A percentile compares a stretch with the other conserved stretches of the same genome.
These are phyloP conservation scores for Clusia tigrina DNA, from an alignment of 2,888 invertebrate genomes.

Conservation along the genomic window DNA sequence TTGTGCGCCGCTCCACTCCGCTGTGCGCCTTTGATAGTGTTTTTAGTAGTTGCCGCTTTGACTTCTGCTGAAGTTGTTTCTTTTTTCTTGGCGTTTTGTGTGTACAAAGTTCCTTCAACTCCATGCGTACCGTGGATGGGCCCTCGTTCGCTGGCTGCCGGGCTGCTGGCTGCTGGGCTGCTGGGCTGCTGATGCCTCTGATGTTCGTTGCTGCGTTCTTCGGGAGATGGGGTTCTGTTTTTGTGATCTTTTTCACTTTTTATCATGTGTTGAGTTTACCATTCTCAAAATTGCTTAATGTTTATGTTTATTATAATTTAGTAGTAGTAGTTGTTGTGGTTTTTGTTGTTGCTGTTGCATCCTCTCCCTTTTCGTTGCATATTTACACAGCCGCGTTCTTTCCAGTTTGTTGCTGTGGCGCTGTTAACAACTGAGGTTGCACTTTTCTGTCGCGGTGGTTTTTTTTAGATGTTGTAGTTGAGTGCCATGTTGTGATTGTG, in stretches of 20 bases:
- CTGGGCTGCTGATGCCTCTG: background rate
- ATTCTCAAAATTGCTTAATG: background rate
- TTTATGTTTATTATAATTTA: slow-evolving; percentile 1
- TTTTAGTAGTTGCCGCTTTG: slow-evolving; percentile 10
- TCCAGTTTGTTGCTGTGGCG: background rate
- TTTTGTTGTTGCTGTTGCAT: background rate
- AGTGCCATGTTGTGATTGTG: no score
- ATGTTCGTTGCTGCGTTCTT: background rate
- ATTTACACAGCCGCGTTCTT: background rate
- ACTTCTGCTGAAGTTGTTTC: slow-evolving; percentile 3
- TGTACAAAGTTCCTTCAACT: slow-evolving; percentile 9
- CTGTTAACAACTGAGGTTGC: no score
- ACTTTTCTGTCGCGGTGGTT: background rate
- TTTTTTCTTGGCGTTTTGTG: no score
- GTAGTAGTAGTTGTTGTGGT: background rate
- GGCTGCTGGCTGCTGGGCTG: background rate
- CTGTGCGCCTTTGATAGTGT: background rate
- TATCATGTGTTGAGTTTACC: background rate
- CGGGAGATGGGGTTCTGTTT: background rate
- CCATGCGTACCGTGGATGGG: no score
- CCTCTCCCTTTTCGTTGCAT: background rate
- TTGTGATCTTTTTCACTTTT: background rate
- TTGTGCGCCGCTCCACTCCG: background rate
- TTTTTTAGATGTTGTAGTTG: background rate
- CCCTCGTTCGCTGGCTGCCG: no score